phyloP scores from a whole-genome alignment of 2,797 vertebrate genomes.

The Onychomys torridus region DNA sequence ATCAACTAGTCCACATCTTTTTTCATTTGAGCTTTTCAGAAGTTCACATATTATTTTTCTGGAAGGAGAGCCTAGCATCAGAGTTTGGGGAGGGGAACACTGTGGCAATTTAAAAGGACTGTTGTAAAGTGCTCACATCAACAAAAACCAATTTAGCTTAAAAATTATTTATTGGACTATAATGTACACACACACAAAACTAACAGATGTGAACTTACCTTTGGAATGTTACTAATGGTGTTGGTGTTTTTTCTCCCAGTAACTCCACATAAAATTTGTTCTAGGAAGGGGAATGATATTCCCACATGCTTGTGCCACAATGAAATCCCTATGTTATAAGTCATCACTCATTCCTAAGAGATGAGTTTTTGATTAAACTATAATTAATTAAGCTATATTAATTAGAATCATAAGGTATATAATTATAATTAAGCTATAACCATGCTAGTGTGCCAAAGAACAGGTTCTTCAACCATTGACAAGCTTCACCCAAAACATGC shows the following conservation, averaged over 20 bases:
- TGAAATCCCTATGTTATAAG: slow-evolving; percentile 17
- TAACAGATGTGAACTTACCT: neutral
- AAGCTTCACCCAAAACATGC: slow-evolving; percentile 13
- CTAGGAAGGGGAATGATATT: neutral
- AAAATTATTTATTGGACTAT: slow-evolving; percentile 20
- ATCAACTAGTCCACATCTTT: neutral
- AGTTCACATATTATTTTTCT: neutral
- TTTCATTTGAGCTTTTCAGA: neutral
- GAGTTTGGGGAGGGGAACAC: neutral
- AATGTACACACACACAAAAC: neutral
- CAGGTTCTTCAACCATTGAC: neutral
- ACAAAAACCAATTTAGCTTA: slow-evolving; percentile 21
- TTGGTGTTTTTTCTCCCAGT: neutral
- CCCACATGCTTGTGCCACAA: neutral
- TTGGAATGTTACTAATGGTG: slow-evolving; percentile 18
- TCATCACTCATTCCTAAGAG: slow-evolving; percentile 33
- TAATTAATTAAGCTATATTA: neutral
- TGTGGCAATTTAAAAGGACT: neutral
- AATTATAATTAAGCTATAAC: neutral
- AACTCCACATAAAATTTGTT: neutral
- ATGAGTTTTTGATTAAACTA: neutral
- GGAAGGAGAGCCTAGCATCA: neutral
- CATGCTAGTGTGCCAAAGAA: neutral
- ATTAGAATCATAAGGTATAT: neutral
- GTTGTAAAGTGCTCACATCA: neutral